phyloP scores from a whole-genome alignment of 2,113 vertebrate species.

The Bos javanicus region DNA sequence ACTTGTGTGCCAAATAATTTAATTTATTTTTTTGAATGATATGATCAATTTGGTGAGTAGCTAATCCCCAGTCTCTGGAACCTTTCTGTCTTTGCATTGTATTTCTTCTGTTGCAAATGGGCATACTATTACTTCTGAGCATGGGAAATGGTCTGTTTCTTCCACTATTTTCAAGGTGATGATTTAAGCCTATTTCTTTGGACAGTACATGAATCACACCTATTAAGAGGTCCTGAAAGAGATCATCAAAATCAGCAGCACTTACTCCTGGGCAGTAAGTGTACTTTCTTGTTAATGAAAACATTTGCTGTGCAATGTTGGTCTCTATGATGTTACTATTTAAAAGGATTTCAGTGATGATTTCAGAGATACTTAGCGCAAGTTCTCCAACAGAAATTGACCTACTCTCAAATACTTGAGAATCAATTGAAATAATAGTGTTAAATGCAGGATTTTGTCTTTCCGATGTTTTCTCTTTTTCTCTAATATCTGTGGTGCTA shows the following conservation, averaged over 20 bases:
- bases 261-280: slow-evolving; percentile 27
- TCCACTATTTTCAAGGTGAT: slow-evolving; percentile 38
- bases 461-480: not conserved
- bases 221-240: slow-evolving; percentile 69
- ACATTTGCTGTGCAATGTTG: not conserved
- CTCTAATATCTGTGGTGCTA: not conserved
- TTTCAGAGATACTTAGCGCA: slow-evolving; percentile 54
- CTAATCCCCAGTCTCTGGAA: not conserved
- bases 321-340: slow-evolving; percentile 56
- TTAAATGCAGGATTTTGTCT: slow-evolving; percentile 10
- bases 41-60: not conserved
- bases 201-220: slow-evolving; percentile 63
- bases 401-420: slow-evolving; percentile 25
- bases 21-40: slow-evolving; percentile 51
- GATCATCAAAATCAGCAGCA: slow-evolving; percentile 49
- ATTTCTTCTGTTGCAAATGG: not conserved
- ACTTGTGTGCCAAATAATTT: slow-evolving; percentile 45
- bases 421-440: slow-evolving; percentile 57
- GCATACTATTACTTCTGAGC: not conserved
- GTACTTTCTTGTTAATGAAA: slow-evolving; percentile 40
- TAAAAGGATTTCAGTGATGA: slow-evolving; percentile 58
- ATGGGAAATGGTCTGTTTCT: not conserved
- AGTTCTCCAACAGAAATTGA: slow-evolving; percentile 49
- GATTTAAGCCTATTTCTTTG: slow-evolving; percentile 43
- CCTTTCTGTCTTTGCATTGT: not conserved